Evolutionary conservation across 1,140 invertebrate species (phyloP), one percentile per base, ranked within the genome.

Genomic region (Hestina assimilis): DNA sequence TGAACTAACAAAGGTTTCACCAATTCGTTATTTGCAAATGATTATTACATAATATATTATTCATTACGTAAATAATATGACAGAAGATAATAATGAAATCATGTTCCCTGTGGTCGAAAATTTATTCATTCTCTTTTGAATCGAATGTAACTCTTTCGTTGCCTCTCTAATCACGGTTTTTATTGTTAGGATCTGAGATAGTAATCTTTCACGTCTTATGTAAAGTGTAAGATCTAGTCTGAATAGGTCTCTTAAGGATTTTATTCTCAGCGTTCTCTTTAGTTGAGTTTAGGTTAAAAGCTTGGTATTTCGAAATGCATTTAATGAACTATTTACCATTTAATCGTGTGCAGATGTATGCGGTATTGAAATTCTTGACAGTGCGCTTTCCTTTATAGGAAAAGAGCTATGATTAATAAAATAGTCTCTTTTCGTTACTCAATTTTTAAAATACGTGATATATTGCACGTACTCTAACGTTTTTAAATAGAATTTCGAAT

Each of bases 291-390:
- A 35, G 42, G 26, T 23, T 17, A 54, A 54, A 45, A 43, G 20
- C 9, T 33, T 41, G 41, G 11, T 42, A 15, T 23, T 20, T 33
- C 31, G 45, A 40, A 43, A 33, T 43, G 28, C 40, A 14, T 11
- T 53, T 7, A 43, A 53, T 53, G 51, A 53, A 42, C 23, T 41
- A 52, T 52, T 20, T 35, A 14, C 31, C 21, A 17, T 45, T 14
- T 17, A 54, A 45, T 54, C 45, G 52, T 45, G 52, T 41, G 8
- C 52, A 46, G 51, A 43, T 54, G 19, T 45, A 54, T 45, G 52
- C 33, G 20, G 15, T 8, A 53, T 53, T 43, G 11, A 43, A 19
- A 9, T 21, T 33, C 31, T 47, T 33, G 21, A 5, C 12, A 9
- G 29, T 47, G 17, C 5, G n/a, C 29, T 38, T 17, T 38, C 33